Percentiles rank a stretch among this genome's conserved stretches.
phyloP scores from a whole-genome alignment of 1,140 invertebrate genomes.

The Listronotus bonariensis region DNA sequence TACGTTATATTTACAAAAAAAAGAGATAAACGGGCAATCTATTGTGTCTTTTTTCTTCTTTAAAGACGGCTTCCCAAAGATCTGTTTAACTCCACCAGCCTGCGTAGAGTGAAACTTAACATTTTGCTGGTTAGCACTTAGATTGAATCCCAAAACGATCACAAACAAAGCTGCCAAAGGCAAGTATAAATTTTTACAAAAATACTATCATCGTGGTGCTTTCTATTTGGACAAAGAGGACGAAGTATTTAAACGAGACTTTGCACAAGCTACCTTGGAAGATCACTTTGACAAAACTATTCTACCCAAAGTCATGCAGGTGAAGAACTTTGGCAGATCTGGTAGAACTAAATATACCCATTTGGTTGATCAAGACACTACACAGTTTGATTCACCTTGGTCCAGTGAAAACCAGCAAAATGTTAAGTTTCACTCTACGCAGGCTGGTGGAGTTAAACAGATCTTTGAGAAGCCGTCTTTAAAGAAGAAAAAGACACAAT shows the following conservation, averaged over 20 bases:
- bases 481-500: constrained; percentile 63
- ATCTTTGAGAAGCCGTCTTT: constrained; percentile 85
- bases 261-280: constrained; percentile 94
- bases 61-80: constrained; percentile 87
- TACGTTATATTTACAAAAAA: too few relatives aligned
- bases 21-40: too few relatives aligned
- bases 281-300: constrained; percentile 99
- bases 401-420: constrained; percentile 87
- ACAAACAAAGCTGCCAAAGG: constrained; percentile 97
- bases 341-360: constrained; percentile 99
- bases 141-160: constrained; percentile 90
- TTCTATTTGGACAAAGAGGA: constrained; percentile 98
- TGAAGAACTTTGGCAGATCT: constrained; percentile 99
- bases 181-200: constrained; percentile 99
- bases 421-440: constrained; percentile 86
- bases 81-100: constrained; percentile 94
- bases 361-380: constrained; percentile 98
- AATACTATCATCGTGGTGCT: constrained; percentile 98
- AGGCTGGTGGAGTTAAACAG: constrained; percentile 95
- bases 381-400: constrained; percentile 97
- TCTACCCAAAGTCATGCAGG: constrained; percentile 99
- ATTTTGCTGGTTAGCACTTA: constrained; percentile 84
- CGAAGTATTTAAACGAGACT: constrained; percentile 90
- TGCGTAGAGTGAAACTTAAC: constrained; percentile 88
- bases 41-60: constrained; percentile 63